A percentile compares a stretch with the other conserved stretches of the same genome.
These are phyloP conservation scores for Laspeyria flexula DNA, from an alignment of 2,888 invertebrate species.

Conservation along the genomic window DNA sequence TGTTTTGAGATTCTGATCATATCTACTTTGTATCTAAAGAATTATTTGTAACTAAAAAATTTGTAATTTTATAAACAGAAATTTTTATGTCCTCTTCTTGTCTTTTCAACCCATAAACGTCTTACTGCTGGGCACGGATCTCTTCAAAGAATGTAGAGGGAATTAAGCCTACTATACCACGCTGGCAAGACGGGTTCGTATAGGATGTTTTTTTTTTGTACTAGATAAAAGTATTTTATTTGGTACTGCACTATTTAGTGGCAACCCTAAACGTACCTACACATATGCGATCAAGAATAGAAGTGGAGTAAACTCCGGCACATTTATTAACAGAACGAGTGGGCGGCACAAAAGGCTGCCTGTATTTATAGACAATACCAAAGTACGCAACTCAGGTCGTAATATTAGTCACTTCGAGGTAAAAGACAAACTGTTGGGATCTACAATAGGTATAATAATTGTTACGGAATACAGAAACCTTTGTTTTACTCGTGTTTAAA, in stretches of 20 bases:
- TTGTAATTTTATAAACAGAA: no score
- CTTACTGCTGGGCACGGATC: no score
- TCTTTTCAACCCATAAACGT: no score
- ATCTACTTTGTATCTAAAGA: no score
- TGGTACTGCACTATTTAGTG: background rate
- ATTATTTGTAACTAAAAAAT: no score
- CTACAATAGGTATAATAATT: constrained; percentile 18
- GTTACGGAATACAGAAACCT: constrained; percentile 34
- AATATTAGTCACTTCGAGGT: constrained; percentile 44
- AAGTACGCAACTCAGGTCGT: constrained; percentile 26
- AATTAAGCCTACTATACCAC: no score
- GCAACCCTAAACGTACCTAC: background rate
- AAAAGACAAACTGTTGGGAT: constrained; percentile 39
- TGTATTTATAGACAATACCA: constrained; percentile 53
- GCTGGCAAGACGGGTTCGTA: no score
- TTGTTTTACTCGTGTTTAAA: constrained; percentile 43
- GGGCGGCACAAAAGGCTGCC: constrained; percentile 51
- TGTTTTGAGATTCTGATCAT: no score
- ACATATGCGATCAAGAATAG: constrained; percentile 44
- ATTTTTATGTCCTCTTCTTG: no score
- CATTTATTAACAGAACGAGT: constrained; percentile 45
- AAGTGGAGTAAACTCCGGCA: constrained; percentile 49
- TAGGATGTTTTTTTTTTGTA: no score
- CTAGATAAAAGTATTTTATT: no score
- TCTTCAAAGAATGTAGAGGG: no score